Evolutionary conservation across 2,888 invertebrate genomes (phyloP), one percentile per base, ranked within the genome.

Genomic region (Megamerina dolium): DNA sequence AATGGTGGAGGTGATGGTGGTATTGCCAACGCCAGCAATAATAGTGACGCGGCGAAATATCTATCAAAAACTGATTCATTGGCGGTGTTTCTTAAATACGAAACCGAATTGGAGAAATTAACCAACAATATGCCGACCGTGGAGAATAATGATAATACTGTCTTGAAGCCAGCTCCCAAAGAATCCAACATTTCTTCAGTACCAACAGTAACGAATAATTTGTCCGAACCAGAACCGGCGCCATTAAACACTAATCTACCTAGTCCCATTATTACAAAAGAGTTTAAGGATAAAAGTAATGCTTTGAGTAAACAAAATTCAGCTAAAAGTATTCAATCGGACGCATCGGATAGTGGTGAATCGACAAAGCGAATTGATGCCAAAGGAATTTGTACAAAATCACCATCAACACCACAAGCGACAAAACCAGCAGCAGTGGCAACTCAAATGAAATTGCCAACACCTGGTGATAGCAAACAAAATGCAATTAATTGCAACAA

Each of bases 221-320:
- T 32, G 8, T 17, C 29, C 4, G 6, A 14, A 2, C 43, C 19
- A 18, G n/a, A n/a, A n/a, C n/a, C n/a, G n/a, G n/a, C n/a, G n/a
- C n/a, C n/a, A n/a, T n/a, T n/a, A n/a, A 42, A 17, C 5, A 27
- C 17, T 3, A 42, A 41, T 16, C 16, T 43, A 9, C 46, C 48
- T 26, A 50, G 44, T 17, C 51, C 51, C 5, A 37, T 57, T 18
- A 59, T 54, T 30, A 45, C 58, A 14, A 66, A 72, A 51, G 72
- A 72, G 41, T 56, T 69, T 1, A 72, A 72, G 48, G 72, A 72
- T 26, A 70, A 72, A 51, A 70, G 66, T 49, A 64, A 64, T 48
- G 68, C 56, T 19, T 51, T 72, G 13, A 72, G 68, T 44, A 72
- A 70, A 48, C 71, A 71, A 50, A 67, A 70, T 29, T 68, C 70